These are phyloP conservation scores for Uromys caudimaculatus DNA, from an alignment of 2,797 vertebrate genomes.

Conservation along the genomic window DNA sequence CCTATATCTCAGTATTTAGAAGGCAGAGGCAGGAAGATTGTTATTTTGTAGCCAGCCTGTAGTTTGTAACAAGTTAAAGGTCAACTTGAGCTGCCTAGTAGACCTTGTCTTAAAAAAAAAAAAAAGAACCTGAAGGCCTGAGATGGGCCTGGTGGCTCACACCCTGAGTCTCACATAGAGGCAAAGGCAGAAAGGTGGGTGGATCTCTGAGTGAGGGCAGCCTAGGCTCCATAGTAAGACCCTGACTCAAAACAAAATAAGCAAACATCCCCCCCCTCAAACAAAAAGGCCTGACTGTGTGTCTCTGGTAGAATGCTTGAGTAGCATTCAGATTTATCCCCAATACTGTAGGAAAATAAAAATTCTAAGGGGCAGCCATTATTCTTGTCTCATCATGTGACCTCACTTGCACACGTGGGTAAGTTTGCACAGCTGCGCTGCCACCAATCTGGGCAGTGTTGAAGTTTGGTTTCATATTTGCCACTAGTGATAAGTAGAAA, in stretches of 20 bases:
- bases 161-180: no score
- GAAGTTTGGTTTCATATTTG: background rate
- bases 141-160: background rate
- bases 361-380: background rate
- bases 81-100: background rate
- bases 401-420: background rate
- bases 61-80: background rate
- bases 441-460: background rate
- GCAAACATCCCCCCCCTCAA: background rate
- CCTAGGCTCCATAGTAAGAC: background rate
- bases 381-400: background rate
- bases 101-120: background rate
- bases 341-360: background rate
- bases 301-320: background rate
- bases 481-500: background rate
- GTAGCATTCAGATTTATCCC: background rate
- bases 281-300: background rate
- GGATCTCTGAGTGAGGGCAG: background rate
- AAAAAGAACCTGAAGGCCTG: background rate
- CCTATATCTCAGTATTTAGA: background rate
- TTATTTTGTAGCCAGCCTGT: background rate
- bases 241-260: background rate
- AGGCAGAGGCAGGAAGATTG: background rate
- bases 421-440: conserved; percentile 21
- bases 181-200: background rate